phyloP scores from a whole-genome alignment of 2,797 vertebrate genomes.

The Hippopotamyrus pictus region DNA sequence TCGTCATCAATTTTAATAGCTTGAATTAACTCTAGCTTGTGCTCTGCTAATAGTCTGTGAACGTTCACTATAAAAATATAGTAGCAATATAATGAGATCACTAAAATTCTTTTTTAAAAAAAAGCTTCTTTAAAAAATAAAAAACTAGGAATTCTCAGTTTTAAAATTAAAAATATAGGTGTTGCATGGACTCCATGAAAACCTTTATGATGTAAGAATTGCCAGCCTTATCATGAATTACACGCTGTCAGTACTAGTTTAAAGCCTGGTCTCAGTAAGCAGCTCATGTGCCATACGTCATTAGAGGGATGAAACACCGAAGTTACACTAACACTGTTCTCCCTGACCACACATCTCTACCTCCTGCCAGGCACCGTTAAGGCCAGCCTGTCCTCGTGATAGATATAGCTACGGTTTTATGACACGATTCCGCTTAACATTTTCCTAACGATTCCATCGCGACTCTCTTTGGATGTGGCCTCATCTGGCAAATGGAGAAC shows the following conservation, averaged over 20 bases:
- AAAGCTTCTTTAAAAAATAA: background rate
- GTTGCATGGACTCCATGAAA: background rate
- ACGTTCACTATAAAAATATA: constrained; percentile 2
- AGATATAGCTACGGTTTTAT: background rate
- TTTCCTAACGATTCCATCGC: background rate
- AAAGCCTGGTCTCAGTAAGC: background rate
- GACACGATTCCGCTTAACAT: background rate
- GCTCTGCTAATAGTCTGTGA: background rate
- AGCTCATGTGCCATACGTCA: background rate
- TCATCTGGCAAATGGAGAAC: background rate
- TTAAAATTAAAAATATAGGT: background rate
- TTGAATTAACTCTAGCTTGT: background rate
- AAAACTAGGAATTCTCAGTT: background rate
- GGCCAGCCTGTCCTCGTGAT: background rate
- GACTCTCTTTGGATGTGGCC: background rate
- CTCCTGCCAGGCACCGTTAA: background rate
- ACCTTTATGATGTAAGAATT: background rate
- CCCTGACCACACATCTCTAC: background rate
- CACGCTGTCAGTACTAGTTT: background rate
- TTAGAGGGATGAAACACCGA: background rate
- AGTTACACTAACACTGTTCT: background rate
- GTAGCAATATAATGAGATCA: background rate
- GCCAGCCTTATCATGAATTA: background rate
- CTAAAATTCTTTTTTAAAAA: background rate
- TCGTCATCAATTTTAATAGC: constrained; percentile 11